Percentiles rank a stretch among this genome's conserved stretches.
Conservation (phyloP, 2,113 vertebrate genomes). For the Hippolais icterina region DNA sequence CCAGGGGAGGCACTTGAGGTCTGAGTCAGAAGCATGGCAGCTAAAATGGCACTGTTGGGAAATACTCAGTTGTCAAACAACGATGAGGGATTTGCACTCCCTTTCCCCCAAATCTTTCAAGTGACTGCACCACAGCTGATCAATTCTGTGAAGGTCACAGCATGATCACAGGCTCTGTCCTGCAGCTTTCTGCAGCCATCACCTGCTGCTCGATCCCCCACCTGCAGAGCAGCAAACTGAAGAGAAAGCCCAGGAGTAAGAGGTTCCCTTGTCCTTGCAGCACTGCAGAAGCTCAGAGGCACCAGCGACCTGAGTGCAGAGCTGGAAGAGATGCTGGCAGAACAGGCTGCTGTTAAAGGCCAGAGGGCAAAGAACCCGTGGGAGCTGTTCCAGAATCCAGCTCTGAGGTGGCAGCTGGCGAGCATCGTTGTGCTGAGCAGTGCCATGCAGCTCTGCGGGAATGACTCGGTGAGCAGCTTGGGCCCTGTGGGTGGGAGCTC, state of each 20-base stretch:
- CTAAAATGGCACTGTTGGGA: background rate
- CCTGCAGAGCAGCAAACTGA: background rate
- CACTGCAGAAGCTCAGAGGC: conserved; percentile 79
- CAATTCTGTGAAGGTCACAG: background rate
- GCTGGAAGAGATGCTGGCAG: conserved; percentile 84
- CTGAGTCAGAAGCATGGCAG: background rate
- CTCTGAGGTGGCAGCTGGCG: conserved; percentile 81
- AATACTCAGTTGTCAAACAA: background rate
- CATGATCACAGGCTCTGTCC: background rate
- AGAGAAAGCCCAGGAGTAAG: background rate
- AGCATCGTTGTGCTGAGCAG: conserved; percentile 83
- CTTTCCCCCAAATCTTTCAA: background rate
- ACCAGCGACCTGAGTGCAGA: conserved; percentile 73
- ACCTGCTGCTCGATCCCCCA: background rate
- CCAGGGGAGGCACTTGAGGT: background rate
- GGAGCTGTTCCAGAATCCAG: conserved; percentile 78
- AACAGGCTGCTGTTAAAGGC: conserved; percentile 76
- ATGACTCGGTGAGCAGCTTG: conserved; percentile 80
- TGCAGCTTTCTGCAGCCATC: background rate
- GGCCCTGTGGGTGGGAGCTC: accelerated
- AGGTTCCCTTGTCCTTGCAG: conserved; percentile 57
- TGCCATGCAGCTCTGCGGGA: conserved; percentile 90
- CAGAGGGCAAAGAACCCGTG: conserved; percentile 65
- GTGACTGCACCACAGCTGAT: background rate
- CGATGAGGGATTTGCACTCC: background rate